phyloP scores from a whole-genome alignment of 64 coral and sea anemone species.

The Actinia equina region DNA sequence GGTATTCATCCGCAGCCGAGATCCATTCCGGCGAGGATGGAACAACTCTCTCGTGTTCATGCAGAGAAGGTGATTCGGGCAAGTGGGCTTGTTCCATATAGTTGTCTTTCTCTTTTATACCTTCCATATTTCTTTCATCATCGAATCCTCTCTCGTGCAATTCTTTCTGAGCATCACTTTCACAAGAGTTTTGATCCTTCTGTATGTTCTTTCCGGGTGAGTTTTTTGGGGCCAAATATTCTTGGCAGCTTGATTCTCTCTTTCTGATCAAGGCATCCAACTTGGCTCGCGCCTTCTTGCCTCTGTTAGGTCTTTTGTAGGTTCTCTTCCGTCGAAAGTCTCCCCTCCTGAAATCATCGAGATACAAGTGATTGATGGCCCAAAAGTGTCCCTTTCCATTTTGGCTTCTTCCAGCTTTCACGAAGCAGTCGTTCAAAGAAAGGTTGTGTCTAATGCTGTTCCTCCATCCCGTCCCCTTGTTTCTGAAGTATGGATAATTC shows the following conservation, averaged over 20 bases:
- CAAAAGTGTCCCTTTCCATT: constrained; percentile 70
- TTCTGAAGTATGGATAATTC: constrained; percentile 63
- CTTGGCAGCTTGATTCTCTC: constrained; percentile 27
- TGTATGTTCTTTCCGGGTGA: neutral
- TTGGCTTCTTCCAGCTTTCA: constrained; percentile 58
- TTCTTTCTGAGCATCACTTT: neutral
- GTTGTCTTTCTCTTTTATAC: neutral
- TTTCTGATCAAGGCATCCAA: constrained; percentile 8
- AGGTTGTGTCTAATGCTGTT: constrained; percentile 74
- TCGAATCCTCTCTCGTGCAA: neutral
- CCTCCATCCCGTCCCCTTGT: constrained; percentile 65
- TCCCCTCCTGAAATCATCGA: constrained; percentile 58
- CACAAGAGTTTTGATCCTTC: neutral
- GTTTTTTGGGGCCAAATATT: neutral
- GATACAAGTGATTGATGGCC: constrained; percentile 40
- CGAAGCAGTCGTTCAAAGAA: constrained; percentile 59
- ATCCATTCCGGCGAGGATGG: constrained; percentile 9
- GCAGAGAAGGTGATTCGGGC: neutral
- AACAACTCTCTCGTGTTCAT: constrained; percentile 4
- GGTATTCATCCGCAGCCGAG: neutral
- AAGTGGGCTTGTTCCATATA: neutral
- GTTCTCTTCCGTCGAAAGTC: constrained; percentile 58
- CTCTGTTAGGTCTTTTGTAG: constrained; percentile 40
- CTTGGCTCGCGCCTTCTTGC: neutral
- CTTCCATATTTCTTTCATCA: neutral